phyloP scores from a whole-genome alignment of 2,113 vertebrate genomes.

The Anser brachyrhynchus region DNA sequence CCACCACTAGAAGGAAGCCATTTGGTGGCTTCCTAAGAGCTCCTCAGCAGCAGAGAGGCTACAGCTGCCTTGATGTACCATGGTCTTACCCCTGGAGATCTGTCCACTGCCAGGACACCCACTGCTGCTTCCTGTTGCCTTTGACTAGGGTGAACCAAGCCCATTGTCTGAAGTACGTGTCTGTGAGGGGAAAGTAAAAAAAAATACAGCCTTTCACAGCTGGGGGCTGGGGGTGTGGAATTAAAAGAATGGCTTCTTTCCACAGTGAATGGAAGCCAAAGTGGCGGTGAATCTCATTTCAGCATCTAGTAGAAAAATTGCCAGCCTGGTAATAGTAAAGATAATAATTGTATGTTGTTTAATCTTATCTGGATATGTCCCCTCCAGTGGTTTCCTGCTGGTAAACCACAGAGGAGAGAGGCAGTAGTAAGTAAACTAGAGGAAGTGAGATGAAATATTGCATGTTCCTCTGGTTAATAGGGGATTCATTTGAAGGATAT shows the following conservation, averaged over 20 bases:
- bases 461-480: constrained; percentile 6
- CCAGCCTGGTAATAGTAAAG: constrained; percentile 47
- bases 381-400: constrained; percentile 67
- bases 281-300: constrained; percentile 1
- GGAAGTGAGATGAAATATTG: constrained; percentile 43
- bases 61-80: background rate
- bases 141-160: background rate
- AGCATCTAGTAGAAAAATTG: constrained; percentile 33
- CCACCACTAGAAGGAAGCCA: background rate
- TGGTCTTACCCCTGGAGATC: background rate
- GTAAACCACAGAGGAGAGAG: constrained; percentile 61
- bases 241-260: background rate
- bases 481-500: constrained; percentile 33
- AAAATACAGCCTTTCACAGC: background rate
- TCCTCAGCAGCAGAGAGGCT: background rate
- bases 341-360: constrained; percentile 62
- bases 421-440: constrained; percentile 42
- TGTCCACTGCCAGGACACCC: background rate
- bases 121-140: background rate
- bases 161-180: background rate
- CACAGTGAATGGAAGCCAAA: background rate
- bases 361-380: constrained; percentile 54
- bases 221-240: background rate
- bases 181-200: background rate
- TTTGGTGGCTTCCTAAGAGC: background rate